Evolutionary conservation across 2,888 invertebrate species (phyloP), one percentile per base, ranked within the genome.

Genomic region (Horisme vitalbata): DNA sequence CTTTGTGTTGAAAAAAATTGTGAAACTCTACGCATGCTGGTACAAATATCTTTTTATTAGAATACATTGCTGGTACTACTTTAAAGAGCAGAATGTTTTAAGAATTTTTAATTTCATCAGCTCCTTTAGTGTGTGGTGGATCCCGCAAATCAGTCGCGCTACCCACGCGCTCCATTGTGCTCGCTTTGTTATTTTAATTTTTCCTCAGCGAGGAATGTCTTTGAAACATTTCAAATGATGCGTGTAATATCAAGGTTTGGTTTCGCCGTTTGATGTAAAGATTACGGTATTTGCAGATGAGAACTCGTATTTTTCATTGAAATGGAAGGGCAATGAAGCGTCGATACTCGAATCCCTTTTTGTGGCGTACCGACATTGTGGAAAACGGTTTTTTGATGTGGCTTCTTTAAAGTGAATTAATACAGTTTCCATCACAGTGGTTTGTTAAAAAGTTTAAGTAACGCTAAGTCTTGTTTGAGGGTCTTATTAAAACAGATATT

Each of bases 201-300:
- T 86, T 88, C 77, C 75, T 69, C 67, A 55, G 46, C 58, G 55
- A 58, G 77, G 89, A 88, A 89, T 88, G 84, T 89, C 88, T 89
- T 88, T 88, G 88, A 87, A 75, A 82, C 75, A 75, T 76, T 77
- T 86, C 80, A 86, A 88, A 88, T 88, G 87, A 87, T 71, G 87
- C 85, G 81, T 87, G 85, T 83, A 87, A 88, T 86, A 86, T 83
- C 75, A 79, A 79, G 79, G 76, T 78, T 81, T 79, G 48, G 73
- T 65, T 68, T 73, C 75, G 30, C 68, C 74, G 84, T 87, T 88
- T 87, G 86, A 87, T 86, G 85, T 87, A 67, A 83, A 85, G 84
- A 85, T 86, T 78, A 75, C 76, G 77, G 79, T 77, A 79, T 82
- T 81, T 71, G 75, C 61, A 68, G 64, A 66, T 73, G 79, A 77